phyloP scores from a whole-genome alignment of 1,140 invertebrate genomes.

The Neomicropteryx cornuta region DNA sequence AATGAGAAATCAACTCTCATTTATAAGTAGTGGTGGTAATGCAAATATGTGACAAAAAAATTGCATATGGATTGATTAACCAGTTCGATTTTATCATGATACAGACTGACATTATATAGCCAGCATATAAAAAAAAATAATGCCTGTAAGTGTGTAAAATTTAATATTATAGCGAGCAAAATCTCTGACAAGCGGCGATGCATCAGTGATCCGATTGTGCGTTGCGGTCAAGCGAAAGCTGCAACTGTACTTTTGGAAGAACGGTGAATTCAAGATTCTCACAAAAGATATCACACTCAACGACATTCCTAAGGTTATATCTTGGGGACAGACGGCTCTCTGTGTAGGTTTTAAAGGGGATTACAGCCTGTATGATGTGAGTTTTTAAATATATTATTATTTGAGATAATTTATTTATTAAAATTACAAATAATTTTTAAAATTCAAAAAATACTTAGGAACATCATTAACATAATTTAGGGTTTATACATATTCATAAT shows the following conservation, averaged over 20 bases:
- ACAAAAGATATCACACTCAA: slow-evolving; percentile 63
- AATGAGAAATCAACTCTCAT: too few relatives aligned
- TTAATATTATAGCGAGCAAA: slow-evolving; percentile 24
- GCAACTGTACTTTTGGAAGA: slow-evolving; percentile 85
- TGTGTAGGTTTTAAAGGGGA: slow-evolving; percentile 78
- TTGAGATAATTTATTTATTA: too few relatives aligned
- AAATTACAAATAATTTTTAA: slow-evolving; percentile 3
- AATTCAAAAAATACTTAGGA: slow-evolving; percentile 1
- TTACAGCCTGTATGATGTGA: slow-evolving; percentile 68
- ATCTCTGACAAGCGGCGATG: slow-evolving; percentile 47
- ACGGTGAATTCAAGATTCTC: slow-evolving; percentile 67
- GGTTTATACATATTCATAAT: too few relatives aligned
- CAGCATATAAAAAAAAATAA: too few relatives aligned
- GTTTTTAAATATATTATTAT: slow-evolving; percentile 16
- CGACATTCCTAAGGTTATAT: slow-evolving; percentile 73
- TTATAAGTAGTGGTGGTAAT: too few relatives aligned
- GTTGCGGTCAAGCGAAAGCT: slow-evolving; percentile 81
- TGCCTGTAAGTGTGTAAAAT: slow-evolving; percentile 1
- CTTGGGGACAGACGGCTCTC: slow-evolving; percentile 76
- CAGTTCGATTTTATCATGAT: too few relatives aligned
- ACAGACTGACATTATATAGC: too few relatives aligned
- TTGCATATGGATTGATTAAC: too few relatives aligned
- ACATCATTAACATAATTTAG: not conserved
- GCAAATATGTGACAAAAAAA: too few relatives aligned
- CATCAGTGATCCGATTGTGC: slow-evolving; percentile 68